Percentiles rank a stretch among this genome's conserved stretches.
phyloP scores from a whole-genome alignment of 2,113 vertebrate species.

The Myrmecobius fasciatus region DNA sequence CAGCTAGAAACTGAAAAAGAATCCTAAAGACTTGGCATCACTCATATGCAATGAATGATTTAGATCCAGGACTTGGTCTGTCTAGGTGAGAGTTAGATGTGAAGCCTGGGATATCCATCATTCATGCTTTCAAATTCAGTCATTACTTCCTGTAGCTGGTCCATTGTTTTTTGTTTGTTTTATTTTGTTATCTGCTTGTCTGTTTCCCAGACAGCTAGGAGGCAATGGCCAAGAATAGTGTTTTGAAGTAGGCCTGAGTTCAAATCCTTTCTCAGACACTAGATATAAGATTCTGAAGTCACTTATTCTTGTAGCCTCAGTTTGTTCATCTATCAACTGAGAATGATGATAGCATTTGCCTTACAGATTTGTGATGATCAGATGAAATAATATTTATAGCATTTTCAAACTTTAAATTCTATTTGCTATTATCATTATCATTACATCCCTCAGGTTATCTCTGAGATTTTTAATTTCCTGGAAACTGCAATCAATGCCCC shows the following conservation, averaged over 20 bases:
- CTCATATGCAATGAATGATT: background rate
- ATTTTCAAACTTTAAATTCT: background rate
- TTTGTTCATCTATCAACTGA: background rate
- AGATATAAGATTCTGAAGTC: background rate
- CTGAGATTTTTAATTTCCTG: constrained; percentile 59
- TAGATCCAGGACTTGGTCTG: background rate
- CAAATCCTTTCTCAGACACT: background rate
- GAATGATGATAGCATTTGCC: background rate
- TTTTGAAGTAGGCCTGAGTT: background rate
- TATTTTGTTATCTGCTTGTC: background rate
- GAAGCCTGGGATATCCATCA: background rate
- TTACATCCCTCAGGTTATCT: constrained; percentile 46
- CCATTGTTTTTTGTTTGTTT: background rate
- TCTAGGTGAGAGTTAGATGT: background rate
- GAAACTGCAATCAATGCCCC: constrained; percentile 45
- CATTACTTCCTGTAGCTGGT: background rate
- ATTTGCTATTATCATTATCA: background rate
- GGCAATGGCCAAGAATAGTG: no score
- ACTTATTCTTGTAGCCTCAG: background rate
- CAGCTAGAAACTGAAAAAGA: background rate
- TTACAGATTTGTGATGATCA: background rate
- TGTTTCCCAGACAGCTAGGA: no score
- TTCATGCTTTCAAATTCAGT: background rate
- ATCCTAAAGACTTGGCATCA: background rate
- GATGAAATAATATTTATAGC: background rate